Base-by-base conservation (phyloP, 2,888 invertebrate species). In the Drosophila prolongata region DNA sequence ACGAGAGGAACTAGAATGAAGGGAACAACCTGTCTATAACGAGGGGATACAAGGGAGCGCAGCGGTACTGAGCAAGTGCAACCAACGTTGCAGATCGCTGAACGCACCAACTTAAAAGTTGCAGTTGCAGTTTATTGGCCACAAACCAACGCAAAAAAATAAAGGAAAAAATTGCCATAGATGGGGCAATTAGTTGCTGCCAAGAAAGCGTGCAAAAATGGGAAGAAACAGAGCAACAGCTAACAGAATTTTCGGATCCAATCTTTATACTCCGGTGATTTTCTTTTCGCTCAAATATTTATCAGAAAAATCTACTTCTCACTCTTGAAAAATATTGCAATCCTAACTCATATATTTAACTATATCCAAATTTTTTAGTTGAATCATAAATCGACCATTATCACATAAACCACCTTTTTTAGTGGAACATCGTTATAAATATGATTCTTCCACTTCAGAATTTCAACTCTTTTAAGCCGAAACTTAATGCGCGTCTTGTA, bases 71-170 rank as follows among this genome's bases (percentile, higher is more conserved):
- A 73, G 38, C 83, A 62, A 80, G 65, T 71, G 77, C 77, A 78
- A 54, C 42, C 59, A 50, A 56, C 80, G 82, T 78, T 84, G 81
- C 89, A 81, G 80, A 87, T 87, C 68, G 79, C 67, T 83, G 87
- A 64, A 70, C 89, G 75, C 75, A 80, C 43, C 57, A n/a, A 55
- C 60, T 50, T 35, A 42, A 40, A 47, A 47, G 74, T 55, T 67
- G 80, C 87, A 75, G 80, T 87, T 79, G 71, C 73, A 79, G 87
- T 87, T 89, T 85, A 89, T 85, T 86, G 85, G 89, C 85, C 89
- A 86, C 89, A 86, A 62, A 47, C 65, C 40, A 66, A 40, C 56
- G 34, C 61, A 44, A 65, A 44, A 60, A 24, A 11, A n/a, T 37
- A 11, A 60, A 11, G 5, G 13, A n/a, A 19, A 34, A 34, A 52